phyloP scores from a whole-genome alignment of 2,888 invertebrate genomes.

The Phragmatobia fuliginosa region DNA sequence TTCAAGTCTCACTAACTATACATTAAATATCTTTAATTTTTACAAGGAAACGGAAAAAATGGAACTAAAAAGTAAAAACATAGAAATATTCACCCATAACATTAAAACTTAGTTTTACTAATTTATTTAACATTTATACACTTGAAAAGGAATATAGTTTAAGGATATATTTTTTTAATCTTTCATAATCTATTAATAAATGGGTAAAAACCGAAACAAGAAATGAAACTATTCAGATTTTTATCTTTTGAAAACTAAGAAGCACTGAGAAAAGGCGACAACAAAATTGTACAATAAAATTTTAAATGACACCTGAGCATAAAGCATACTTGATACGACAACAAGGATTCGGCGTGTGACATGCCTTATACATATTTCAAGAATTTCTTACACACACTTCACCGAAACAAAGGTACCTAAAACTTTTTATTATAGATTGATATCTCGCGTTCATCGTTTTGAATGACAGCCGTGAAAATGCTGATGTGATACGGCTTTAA shows the following conservation, averaged over 20 bases:
- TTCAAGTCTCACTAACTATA: background rate
- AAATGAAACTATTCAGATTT: background rate
- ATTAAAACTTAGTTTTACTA: too few relatives aligned
- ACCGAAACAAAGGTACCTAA: constrained; percentile 40
- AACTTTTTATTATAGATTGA: constrained; percentile 56
- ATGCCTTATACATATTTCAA: constrained; percentile 41
- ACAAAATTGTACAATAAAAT: background rate
- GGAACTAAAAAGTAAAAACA: too few relatives aligned
- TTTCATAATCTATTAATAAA: background rate
- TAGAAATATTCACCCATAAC: too few relatives aligned
- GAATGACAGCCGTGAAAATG: constrained; percentile 75
- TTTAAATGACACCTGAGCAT: background rate
- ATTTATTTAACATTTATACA: too few relatives aligned
- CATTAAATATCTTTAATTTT: too few relatives aligned
- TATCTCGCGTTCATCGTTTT: constrained; percentile 54
- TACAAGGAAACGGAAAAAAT: too few relatives aligned
- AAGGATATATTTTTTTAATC: too few relatives aligned
- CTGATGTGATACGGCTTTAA: constrained; percentile 58
- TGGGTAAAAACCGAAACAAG: background rate
- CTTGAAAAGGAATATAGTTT: too few relatives aligned
- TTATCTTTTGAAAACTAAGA: background rate
- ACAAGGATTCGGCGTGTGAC: constrained; percentile 20
- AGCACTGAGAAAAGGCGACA: background rate
- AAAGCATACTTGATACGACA: constrained; percentile 1
- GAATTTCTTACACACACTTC: constrained; percentile 29